Conservation (phyloP, 2,888 invertebrate species). For the Drosophila ochracea region DNA sequence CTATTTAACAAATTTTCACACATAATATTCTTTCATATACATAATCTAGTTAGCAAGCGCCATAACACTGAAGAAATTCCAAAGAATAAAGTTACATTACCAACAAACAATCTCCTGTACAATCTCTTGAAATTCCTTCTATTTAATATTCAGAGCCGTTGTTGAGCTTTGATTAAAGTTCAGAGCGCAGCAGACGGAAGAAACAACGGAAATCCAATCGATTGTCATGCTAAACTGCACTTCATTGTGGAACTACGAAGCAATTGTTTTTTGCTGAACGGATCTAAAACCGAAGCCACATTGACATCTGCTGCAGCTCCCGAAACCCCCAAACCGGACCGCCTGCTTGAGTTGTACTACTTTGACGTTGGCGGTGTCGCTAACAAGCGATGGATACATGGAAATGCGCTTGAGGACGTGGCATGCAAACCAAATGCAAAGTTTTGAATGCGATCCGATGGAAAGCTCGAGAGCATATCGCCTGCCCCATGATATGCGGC, state of each 20-base stretch:
- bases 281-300: constrained; percentile 34
- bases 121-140: not conserved
- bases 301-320: constrained; percentile 52
- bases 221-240: constrained; percentile 64
- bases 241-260: constrained; percentile 35
- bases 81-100: not conserved
- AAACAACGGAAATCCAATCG: constrained; percentile 52
- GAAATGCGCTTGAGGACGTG: constrained; percentile 75
- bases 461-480: constrained; percentile 21
- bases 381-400: constrained; percentile 76
- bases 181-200: constrained; percentile 21
- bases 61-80: not conserved
- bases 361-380: constrained; percentile 65
- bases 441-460: constrained; percentile 44
- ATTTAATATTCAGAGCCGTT: constrained; percentile 22
- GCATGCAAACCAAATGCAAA: constrained; percentile 80
- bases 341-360: constrained; percentile 15
- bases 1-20: not conserved
- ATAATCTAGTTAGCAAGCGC: not conserved
- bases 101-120: not conserved
- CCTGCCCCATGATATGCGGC: constrained; percentile 38
- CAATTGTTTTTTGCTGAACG: constrained; percentile 5
- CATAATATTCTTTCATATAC: not conserved
- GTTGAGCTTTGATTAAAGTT: constrained; percentile 45
- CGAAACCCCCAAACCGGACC: not conserved